These are phyloP conservation scores for Dipodomys merriami DNA, from an alignment of 2,113 vertebrate species.

Conservation along the genomic window DNA sequence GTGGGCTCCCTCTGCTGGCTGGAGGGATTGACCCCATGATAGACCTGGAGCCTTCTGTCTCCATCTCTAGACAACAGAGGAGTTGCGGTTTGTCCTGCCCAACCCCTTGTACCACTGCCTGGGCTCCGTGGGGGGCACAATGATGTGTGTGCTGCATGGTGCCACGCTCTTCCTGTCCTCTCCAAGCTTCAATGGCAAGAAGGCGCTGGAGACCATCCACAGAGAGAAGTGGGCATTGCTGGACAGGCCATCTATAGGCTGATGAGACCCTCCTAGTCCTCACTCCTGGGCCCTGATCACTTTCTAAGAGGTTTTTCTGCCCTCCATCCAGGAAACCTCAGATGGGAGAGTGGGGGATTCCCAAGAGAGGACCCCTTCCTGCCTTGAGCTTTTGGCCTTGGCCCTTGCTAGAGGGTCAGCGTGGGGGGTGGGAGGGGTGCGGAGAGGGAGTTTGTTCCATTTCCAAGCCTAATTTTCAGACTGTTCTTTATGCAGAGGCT, in stretches of 20 bases:
- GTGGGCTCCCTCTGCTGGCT: slow-evolving; percentile 17
- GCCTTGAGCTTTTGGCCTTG: slow-evolving; percentile 6
- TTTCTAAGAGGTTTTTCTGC: background rate
- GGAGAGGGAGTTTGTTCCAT: background rate
- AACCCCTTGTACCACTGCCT: slow-evolving; percentile 95
- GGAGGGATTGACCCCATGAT: background rate
- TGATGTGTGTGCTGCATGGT: slow-evolving; percentile 89
- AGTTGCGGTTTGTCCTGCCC: slow-evolving; percentile 84
- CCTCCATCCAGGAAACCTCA: background rate
- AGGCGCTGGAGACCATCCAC: slow-evolving; percentile 87
- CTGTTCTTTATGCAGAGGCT: slow-evolving; percentile 64
- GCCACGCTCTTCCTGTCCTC: slow-evolving; percentile 88
- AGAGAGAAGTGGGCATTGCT: slow-evolving; percentile 89
- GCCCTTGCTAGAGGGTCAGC: background rate
- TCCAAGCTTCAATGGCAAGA: slow-evolving; percentile 87
- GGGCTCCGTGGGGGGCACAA: slow-evolving; percentile 90
- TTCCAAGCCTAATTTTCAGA: slow-evolving; percentile 57
- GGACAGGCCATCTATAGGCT: background rate
- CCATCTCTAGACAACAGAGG: slow-evolving; percentile 80
- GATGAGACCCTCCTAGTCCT: background rate
- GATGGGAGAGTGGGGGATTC: background rate
- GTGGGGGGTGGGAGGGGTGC: background rate
- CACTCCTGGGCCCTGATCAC: background rate
- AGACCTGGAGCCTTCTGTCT: slow-evolving; percentile 49
- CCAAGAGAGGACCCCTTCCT: background rate